These are phyloP conservation scores for Micrasema longulum DNA, from an alignment of 1,140 invertebrate genomes.

Conservation along the genomic window DNA sequence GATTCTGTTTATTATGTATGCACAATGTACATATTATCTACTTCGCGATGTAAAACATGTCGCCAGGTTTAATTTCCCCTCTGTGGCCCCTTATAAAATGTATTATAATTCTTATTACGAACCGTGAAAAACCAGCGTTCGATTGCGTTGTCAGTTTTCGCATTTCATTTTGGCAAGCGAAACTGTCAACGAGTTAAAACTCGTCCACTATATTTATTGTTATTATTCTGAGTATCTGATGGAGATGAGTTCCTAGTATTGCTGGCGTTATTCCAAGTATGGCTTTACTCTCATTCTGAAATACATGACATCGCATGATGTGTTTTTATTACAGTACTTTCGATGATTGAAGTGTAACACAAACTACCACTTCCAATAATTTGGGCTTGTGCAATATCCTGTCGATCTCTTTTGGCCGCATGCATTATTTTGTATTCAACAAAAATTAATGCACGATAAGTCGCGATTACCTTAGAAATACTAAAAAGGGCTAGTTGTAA, in stretches of 20 bases:
- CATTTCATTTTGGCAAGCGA: not conserved
- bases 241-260: constrained; percentile 9
- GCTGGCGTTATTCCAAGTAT: constrained; percentile 16
- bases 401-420: too few relatives aligned
- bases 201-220: too few relatives aligned
- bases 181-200: constrained; percentile 16
- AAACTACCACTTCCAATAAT: too few relatives aligned
- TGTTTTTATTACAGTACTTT: not conserved
- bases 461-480: too few relatives aligned
- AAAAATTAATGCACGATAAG: too few relatives aligned
- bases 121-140: too few relatives aligned
- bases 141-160: too few relatives aligned
- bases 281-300: constrained; percentile 26
- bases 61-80: not conserved
- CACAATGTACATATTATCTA: not conserved
- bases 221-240: constrained; percentile 1
- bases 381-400: too few relatives aligned
- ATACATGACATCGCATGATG: constrained; percentile 12
- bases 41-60: not conserved
- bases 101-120: too few relatives aligned
- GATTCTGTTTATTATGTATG: not conserved
- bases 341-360: constrained; percentile 1
- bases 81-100: not conserved
- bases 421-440: too few relatives aligned
- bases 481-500: too few relatives aligned